Conservation (phyloP, 2,888 invertebrate species). For the Melinaea menophilus region DNA sequence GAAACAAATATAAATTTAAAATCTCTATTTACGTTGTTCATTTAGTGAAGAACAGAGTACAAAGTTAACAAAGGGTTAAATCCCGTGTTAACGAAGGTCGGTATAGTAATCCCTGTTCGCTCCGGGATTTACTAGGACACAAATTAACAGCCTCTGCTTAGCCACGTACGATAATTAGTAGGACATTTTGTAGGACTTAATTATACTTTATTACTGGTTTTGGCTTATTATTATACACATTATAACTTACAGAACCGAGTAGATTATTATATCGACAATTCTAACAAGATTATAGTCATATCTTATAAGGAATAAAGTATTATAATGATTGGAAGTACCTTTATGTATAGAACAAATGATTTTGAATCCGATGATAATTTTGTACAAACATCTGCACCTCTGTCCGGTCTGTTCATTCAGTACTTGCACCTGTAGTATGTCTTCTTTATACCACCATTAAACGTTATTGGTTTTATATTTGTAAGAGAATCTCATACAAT, state of each 20-base stretch:
- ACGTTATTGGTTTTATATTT: conserved; percentile 26
- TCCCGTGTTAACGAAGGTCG: conserved; percentile 60
- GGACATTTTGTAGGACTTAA: conserved; percentile 22
- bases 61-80: conserved; percentile 50
- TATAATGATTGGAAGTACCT: background rate
- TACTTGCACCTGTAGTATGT: conserved; percentile 33
- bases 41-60: conserved; percentile 17
- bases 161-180: conserved; percentile 30
- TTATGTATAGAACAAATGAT: conserved; percentile 22
- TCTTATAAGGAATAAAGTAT: no score
- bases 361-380: conserved; percentile 30
- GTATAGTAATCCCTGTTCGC: conserved; percentile 47
- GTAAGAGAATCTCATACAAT: conserved; percentile 25
- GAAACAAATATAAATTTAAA: background rate
- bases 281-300: no score
- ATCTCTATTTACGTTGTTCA: conserved; percentile 11
- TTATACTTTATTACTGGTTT: conserved; percentile 15
- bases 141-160: conserved; percentile 50
- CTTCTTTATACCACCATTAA: conserved; percentile 19
- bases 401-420: conserved; percentile 15
- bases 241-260: background rate
- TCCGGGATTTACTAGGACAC: conserved; percentile 45
- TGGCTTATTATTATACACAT: background rate
- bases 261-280: background rate
- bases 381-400: conserved; percentile 27